Percentiles rank a stretch among this genome's conserved stretches.
phyloP scores from a whole-genome alignment of 2,113 vertebrate genomes.

The Mungos mungo region DNA sequence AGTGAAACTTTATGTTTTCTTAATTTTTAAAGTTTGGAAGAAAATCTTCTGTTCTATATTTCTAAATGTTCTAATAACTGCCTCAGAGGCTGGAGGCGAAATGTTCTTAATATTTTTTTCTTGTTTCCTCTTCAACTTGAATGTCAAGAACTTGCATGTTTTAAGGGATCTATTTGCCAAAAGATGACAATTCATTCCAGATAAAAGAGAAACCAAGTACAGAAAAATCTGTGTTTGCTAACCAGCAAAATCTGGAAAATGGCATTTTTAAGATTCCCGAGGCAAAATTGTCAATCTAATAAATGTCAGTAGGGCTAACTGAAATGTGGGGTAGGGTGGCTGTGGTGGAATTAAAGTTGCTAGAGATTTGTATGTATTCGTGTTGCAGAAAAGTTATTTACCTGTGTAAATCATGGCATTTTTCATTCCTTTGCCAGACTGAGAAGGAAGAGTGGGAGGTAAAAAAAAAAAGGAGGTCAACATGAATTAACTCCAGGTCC shows the following conservation, averaged over 20 bases:
- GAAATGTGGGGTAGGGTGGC: background rate
- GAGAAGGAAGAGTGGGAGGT: background rate
- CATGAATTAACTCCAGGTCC: conserved; percentile 21
- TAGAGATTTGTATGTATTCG: conserved; percentile 29
- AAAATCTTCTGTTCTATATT: background rate
- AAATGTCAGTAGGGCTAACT: conserved; percentile 39
- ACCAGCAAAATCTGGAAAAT: conserved; percentile 59
- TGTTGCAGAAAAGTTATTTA: background rate
- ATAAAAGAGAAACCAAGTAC: conserved; percentile 57
- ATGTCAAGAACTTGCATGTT: conserved; percentile 61
- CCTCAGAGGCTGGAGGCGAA: conserved; percentile 1
- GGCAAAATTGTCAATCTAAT: conserved; percentile 47
- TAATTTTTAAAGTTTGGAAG: conserved; percentile 37
- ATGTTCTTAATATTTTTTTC: background rate
- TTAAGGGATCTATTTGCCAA: conserved; percentile 46
- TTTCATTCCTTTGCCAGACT: background rate
- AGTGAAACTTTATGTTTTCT: background rate
- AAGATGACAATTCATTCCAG: conserved; percentile 43
- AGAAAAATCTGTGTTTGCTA: conserved; percentile 71
- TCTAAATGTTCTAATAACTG: conserved; percentile 42
- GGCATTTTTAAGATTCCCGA: conserved; percentile 65
- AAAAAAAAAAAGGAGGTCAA: background rate
- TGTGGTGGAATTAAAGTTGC: background rate
- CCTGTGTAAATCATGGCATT: background rate
- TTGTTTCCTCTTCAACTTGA: background rate